Percentiles rank a stretch among this genome's conserved stretches.
These are phyloP conservation scores for Zingel zingel DNA, from an alignment of 2,113 vertebrate species.

Conservation along the genomic window DNA sequence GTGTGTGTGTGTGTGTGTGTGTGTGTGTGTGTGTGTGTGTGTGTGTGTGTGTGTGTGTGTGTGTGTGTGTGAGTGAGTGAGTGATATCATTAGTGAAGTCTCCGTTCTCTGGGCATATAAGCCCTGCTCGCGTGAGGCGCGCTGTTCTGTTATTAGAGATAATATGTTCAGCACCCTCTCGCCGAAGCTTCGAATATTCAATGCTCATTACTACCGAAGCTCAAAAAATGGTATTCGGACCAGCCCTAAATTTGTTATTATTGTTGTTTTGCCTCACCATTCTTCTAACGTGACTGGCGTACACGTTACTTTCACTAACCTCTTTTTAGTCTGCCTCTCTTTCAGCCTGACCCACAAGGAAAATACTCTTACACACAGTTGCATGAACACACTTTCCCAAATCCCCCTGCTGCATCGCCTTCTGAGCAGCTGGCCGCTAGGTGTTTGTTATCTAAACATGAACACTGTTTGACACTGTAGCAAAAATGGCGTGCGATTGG, in stretches of 20 bases:
- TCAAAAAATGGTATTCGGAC: too few relatives aligned
- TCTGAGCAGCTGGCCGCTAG: conserved; percentile 11
- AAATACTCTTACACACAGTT: not conserved
- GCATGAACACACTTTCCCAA: not conserved
- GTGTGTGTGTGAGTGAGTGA: too few relatives aligned
- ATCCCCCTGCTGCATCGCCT: conserved; percentile 1
- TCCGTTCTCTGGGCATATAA: too few relatives aligned
- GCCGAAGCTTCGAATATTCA: too few relatives aligned
- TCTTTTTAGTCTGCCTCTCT: not conserved
- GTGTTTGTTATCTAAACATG: conserved; percentile 23
- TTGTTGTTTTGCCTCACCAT: conserved; percentile 32
- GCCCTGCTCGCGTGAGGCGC: too few relatives aligned
- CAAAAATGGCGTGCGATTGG: not conserved
- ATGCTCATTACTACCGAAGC: too few relatives aligned
- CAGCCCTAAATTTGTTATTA: conserved; percentile 27
- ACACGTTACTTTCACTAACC: not conserved
- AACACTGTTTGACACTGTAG: conserved; percentile 18
- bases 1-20: too few relatives aligned
- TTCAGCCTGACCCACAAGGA: not conserved
- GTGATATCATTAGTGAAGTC: too few relatives aligned
- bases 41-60: too few relatives aligned
- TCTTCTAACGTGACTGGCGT: conserved; percentile 28
- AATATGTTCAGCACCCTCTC: too few relatives aligned
- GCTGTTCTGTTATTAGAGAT: too few relatives aligned
- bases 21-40: too few relatives aligned